Percentiles rank a stretch among this genome's conserved stretches.
Evolutionary conservation across 2,888 invertebrate genomes (phyloP).

Genomic region (Linnaemya tessellans): DNA sequence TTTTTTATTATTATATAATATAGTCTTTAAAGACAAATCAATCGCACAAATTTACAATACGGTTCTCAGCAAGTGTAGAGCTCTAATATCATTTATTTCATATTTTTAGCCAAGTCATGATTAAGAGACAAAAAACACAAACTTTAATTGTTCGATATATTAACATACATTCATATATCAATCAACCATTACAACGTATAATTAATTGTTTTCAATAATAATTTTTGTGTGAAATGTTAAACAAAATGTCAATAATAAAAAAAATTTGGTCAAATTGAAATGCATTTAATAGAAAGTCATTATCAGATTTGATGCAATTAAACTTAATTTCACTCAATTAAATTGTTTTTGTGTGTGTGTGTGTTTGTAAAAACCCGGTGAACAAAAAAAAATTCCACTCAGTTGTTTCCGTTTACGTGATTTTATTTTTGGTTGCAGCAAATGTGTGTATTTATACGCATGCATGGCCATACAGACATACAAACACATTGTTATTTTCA

Average conservation of each 20-base stretch:
- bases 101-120: slow-evolving; percentile 28
- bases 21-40: not conserved
- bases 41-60: not conserved
- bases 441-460: not conserved
- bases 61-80: not conserved
- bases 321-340: slow-evolving; percentile 27
- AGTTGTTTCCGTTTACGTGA: slow-evolving; percentile 53
- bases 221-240: slow-evolving; percentile 15
- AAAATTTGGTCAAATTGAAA: slow-evolving; percentile 37
- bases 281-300: slow-evolving; percentile 29
- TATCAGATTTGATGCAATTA: slow-evolving; percentile 13
- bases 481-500: too few relatives aligned
- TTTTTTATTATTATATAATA: too few relatives aligned
- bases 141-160: not conserved
- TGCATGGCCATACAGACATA: too few relatives aligned
- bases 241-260: slow-evolving; percentile 28
- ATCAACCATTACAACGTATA: slow-evolving; percentile 8
- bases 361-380: slow-evolving; percentile 7
- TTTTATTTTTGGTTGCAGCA: slow-evolving; percentile 1
- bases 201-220: slow-evolving; percentile 42
- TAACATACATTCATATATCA: slow-evolving; percentile 5
- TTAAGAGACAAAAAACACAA: slow-evolving; percentile 7
- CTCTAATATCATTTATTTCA: not conserved
- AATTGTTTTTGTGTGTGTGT: not conserved
- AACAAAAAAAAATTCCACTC: not conserved